A percentile compares a stretch with the other conserved stretches of the same genome.
Evolutionary conservation across 2,888 invertebrate species (phyloP).

Genomic region (Opisthograptis luteolata): DNA sequence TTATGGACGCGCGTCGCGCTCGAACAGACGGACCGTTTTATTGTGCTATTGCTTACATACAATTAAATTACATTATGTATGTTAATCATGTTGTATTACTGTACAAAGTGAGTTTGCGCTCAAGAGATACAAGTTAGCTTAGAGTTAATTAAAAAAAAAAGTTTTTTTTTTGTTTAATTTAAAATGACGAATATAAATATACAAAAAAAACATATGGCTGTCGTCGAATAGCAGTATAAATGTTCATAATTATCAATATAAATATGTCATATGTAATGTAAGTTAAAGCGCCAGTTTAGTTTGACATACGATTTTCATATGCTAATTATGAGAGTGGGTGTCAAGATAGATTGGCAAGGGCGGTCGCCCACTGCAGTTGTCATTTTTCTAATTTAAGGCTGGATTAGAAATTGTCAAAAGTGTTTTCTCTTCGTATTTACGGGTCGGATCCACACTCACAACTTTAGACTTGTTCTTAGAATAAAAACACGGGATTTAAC

Average conservation of each 20-base stretch:
- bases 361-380: constrained; percentile 68
- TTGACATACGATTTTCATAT: constrained; percentile 33
- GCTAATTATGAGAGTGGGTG: constrained; percentile 19
- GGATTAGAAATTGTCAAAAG: constrained; percentile 79
- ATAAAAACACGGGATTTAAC: constrained; percentile 29
- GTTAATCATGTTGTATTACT: constrained; percentile 75
- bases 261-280: constrained; percentile 38
- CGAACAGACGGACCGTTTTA: constrained; percentile 40
- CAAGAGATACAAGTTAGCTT: constrained; percentile 78
- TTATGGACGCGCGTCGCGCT: constrained; percentile 41
- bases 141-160: constrained; percentile 56
- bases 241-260: constrained; percentile 50
- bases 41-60: constrained; percentile 69
- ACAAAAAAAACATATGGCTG: constrained; percentile 60
- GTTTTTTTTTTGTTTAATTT: constrained; percentile 29
- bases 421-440: constrained; percentile 32
- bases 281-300: constrained; percentile 37
- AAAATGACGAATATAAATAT: constrained; percentile 52
- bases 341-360: constrained; percentile 40
- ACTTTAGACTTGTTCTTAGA: constrained; percentile 43
- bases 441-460: constrained; percentile 30
- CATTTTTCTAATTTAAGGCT: constrained; percentile 83
- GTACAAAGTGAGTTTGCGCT: constrained; percentile 82
- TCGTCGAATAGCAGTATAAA: constrained; percentile 56
- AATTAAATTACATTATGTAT: constrained; percentile 62